A percentile compares a stretch with the other conserved stretches of the same genome.
Conservation (phyloP, 2,888 invertebrate species). For the Dynastes hyllus region DNA sequence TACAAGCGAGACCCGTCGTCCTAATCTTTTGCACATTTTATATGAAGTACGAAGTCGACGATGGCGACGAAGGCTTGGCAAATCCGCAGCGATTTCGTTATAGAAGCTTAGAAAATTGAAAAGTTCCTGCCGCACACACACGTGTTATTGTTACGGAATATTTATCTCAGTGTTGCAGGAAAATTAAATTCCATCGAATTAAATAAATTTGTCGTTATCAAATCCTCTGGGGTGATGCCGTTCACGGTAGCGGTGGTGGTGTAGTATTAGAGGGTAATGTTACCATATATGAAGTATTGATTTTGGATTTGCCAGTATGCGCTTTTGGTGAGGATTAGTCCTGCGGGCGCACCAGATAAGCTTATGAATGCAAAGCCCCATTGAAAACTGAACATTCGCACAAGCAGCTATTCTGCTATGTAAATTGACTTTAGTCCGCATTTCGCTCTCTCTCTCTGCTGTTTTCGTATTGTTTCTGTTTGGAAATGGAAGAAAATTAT, state of each 20-base stretch:
- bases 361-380: constrained; percentile 64
- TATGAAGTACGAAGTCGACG: constrained; percentile 47
- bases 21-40: constrained; percentile 52
- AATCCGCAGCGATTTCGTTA: constrained; percentile 50
- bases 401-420: constrained; percentile 46
- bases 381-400: constrained; percentile 61
- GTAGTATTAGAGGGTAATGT: constrained; percentile 45
- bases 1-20: constrained; percentile 27
- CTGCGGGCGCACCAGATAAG: constrained; percentile 63
- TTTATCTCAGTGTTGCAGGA: constrained; percentile 60
- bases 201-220: constrained; percentile 59
- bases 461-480: constrained; percentile 3
- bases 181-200: constrained; percentile 58
- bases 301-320: constrained; percentile 63
- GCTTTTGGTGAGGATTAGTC: constrained; percentile 64
- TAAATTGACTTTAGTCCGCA: constrained; percentile 46
- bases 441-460: neutral
- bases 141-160: constrained; percentile 55
- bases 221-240: constrained; percentile 34
- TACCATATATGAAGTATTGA: constrained; percentile 62
- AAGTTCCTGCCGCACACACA: constrained; percentile 52
- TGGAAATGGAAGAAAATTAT: neutral
- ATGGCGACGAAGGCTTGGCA: neutral
- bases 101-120: constrained; percentile 56
- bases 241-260: neutral